Conservation (phyloP, 2,888 invertebrate species). For the Epinotia brunnichana region DNA sequence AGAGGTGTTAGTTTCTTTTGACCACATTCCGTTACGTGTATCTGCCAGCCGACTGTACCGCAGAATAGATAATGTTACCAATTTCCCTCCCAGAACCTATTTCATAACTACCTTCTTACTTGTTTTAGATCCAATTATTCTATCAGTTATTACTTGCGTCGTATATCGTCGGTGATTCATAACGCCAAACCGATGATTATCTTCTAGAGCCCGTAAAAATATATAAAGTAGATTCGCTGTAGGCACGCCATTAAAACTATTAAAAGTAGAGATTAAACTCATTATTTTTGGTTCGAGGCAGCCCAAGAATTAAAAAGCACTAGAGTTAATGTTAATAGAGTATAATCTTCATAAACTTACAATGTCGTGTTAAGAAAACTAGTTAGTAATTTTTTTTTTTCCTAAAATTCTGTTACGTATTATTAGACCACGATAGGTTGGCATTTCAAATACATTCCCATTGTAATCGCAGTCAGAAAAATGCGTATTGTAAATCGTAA, state of each 20-base stretch:
- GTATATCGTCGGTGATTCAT: conserved; percentile 33
- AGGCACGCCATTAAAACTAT: conserved; percentile 39
- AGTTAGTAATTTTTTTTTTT: background rate
- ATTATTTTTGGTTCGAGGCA: conserved; percentile 35
- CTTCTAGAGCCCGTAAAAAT: conserved; percentile 35
- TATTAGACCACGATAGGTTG: too few relatives aligned
- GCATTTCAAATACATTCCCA: too few relatives aligned
- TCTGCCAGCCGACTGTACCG: background rate
- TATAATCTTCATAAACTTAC: conserved; percentile 35
- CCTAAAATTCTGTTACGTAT: too few relatives aligned
- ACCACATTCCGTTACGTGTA: conserved; percentile 7
- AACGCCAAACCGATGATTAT: conserved; percentile 32
- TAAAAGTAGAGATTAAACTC: conserved; percentile 38
- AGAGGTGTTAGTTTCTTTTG: background rate
- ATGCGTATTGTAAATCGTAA: too few relatives aligned
- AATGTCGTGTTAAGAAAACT: conserved; percentile 18
- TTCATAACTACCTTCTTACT: conserved; percentile 17
- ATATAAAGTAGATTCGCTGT: conserved; percentile 35
- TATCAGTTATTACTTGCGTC: conserved; percentile 27
- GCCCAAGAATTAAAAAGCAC: conserved; percentile 6
- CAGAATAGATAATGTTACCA: conserved; percentile 18
- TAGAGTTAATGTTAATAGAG: too few relatives aligned
- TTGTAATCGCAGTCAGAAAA: too few relatives aligned
- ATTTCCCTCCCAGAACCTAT: conserved; percentile 16
- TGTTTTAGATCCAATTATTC: conserved; percentile 35